Evolutionary conservation across 37 sponge, comb jelly and placozoan species (phyloP).

Genomic region (Tethya wilhelma): DNA sequence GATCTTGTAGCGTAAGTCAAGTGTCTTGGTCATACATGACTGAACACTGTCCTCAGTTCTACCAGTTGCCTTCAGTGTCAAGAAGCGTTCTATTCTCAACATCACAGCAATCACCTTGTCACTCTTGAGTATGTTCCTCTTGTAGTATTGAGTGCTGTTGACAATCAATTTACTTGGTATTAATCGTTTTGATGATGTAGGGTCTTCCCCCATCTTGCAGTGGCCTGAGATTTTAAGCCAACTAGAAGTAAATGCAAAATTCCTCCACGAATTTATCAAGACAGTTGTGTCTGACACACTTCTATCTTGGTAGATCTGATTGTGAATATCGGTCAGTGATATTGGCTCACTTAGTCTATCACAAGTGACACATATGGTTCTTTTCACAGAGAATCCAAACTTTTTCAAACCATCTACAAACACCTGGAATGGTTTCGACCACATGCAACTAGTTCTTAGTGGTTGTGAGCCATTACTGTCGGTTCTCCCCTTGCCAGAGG

Average conservation of each 20-base stretch:
- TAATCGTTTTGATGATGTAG: slow-evolving; percentile 1
- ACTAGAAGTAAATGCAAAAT: not conserved
- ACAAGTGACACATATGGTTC: slow-evolving; percentile 8
- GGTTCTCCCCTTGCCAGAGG: not conserved
- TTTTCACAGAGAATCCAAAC: not conserved
- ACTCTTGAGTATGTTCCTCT: not conserved
- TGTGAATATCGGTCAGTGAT: not conserved
- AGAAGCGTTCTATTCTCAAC: slow-evolving; percentile 35
- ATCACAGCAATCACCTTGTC: slow-evolving; percentile 19
- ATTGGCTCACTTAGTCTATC: not conserved
- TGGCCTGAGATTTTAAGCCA: slow-evolving; percentile 13
- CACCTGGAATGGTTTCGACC: not conserved
- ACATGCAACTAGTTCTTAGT: not conserved
- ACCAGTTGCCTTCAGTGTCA: not conserved
- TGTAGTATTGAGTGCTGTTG: slow-evolving; percentile 17
- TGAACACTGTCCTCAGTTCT: not conserved
- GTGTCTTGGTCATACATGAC: slow-evolving; percentile 22
- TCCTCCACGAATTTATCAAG: slow-evolving; percentile 19
- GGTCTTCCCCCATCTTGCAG: not conserved
- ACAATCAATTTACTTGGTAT: slow-evolving; percentile 7
- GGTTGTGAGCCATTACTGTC: not conserved
- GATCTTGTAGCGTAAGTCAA: not conserved
- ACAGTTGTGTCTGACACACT: not conserved
- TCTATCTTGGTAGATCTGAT: not conserved
- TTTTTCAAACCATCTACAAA: not conserved